Percentiles rank a stretch among this genome's conserved stretches.
phyloP scores from a whole-genome alignment of 2,113 vertebrate species.

The Epinephelus lanceolatus region DNA sequence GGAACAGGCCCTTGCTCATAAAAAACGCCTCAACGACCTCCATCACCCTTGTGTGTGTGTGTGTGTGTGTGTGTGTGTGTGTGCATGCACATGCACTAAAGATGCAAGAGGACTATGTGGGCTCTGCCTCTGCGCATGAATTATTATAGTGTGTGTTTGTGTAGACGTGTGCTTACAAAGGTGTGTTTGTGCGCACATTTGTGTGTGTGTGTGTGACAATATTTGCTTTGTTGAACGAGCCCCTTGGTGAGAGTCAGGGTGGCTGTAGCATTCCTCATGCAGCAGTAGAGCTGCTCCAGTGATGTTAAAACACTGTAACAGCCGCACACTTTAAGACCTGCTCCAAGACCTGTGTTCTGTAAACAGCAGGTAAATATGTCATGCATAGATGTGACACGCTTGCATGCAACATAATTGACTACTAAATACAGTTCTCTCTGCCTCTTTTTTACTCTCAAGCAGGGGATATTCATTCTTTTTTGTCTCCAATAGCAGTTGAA shows the following conservation, averaged over 20 bases:
- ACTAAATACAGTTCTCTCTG: neutral
- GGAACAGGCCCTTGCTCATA: conserved; percentile 64
- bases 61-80: conserved; percentile 20
- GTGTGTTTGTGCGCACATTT: conserved; percentile 50
- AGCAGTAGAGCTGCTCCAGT: conserved; percentile 51
- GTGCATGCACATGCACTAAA: conserved; percentile 40
- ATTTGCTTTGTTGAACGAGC: conserved; percentile 80
- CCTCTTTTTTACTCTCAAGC: neutral
- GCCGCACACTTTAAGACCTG: conserved; percentile 41
- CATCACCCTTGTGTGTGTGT: conserved; percentile 46
- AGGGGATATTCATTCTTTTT: neutral
- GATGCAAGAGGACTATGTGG: conserved; percentile 32
- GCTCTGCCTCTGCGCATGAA: conserved; percentile 65
- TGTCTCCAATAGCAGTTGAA: neutral
- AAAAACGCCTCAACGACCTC: conserved; percentile 70
- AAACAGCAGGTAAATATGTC: conserved; percentile 32
- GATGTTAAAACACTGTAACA: conserved; percentile 56
- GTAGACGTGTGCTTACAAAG: conserved; percentile 18
- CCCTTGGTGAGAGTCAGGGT: conserved; percentile 68
- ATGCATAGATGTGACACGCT: neutral
- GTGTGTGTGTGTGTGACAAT: conserved; percentile 63
- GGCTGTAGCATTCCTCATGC: conserved; percentile 57
- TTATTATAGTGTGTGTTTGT: conserved; percentile 64
- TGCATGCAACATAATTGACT: neutral
- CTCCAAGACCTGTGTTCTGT: conserved; percentile 28